Conservation (phyloP, 2,113 vertebrate genomes). For the Oncorhynchus keta region DNA sequence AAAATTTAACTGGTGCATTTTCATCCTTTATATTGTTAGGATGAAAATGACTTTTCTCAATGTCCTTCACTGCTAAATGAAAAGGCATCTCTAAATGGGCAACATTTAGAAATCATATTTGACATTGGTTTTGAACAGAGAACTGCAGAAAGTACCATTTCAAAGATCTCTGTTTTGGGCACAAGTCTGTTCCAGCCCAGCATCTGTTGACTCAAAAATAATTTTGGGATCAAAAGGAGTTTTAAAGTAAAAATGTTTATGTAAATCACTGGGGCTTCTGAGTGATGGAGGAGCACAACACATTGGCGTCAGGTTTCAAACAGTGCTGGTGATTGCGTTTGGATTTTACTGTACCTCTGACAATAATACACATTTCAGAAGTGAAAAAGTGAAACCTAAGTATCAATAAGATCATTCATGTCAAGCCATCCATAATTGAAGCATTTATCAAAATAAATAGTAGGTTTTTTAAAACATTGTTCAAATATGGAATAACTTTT, state of each 20-base stretch:
- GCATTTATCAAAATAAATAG: neutral
- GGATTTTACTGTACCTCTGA: neutral
- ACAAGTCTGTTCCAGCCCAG: conserved; percentile 53
- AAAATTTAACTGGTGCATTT: neutral
- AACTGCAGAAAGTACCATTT: conserved; percentile 51
- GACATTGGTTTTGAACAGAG: conserved; percentile 44
- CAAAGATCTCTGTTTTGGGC: conserved; percentile 60
- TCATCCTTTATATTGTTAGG: neutral
- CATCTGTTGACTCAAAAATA: conserved; percentile 56
- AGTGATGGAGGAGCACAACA: conserved; percentile 16
- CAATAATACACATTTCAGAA: neutral
- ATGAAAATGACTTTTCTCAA: neutral
- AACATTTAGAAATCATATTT: neutral
- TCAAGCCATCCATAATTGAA: neutral
- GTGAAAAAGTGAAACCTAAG: neutral
- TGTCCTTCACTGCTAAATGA: neutral
- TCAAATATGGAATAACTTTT: neutral
- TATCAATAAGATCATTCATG: neutral
- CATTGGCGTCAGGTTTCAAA: conserved; percentile 10
- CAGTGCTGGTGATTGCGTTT: neutral
- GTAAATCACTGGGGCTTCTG: conserved; percentile 46
- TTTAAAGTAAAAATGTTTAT: conserved; percentile 40
- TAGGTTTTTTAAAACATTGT: neutral
- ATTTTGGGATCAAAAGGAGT: conserved; percentile 46
- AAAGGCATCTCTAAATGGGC: neutral